Base-by-base conservation (phyloP, 1,140 invertebrate genomes). In the Papilio xuthus region DNA sequence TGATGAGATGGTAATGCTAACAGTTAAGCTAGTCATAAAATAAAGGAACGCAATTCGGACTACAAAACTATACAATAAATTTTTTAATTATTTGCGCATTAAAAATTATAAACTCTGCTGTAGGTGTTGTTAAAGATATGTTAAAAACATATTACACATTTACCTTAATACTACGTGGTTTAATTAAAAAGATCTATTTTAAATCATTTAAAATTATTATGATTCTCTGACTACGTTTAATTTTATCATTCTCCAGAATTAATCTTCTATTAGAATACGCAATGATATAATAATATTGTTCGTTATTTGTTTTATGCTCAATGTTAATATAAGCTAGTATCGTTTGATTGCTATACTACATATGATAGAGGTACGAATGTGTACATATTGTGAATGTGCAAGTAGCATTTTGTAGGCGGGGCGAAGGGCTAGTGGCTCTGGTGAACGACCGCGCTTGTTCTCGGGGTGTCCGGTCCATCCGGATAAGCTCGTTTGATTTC, bases 371-470 rank as follows among this genome's bases (percentile, higher is more conserved):
- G n/a, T 26, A 53, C 26, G 26, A 28, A 32, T 56, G 28, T 74
- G 47, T 47, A 9, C 50, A 63, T 53, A 56, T 56, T n/a, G 44
- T 47, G 37, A 23, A 42, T 26, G 6, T 12, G 12, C 4, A 42
- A 20, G 70, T 15, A 28, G 12, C 32, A 23, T 73, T 70, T 79
- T 72, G 83, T 85, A 85, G 83, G 83, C 82, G 82, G 83, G 78
- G 84, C 83, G 84, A 85, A 85, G 85, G 84, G 81, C 82, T 77
- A 82, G 72, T 79, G 78, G 80, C 56, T 50, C 80, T 87, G 85
- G 86, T 87, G 88, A 90, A 87, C 84, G 85, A 88, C 86, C 85
- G 82, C 82, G 73, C 74, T 72, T 76, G 76, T 50, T 78, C 77
- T 81, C 63, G 70, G 79, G 81, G 81, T 81, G 80, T 84, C 82